Evolutionary conservation across 2,797 vertebrate species (phyloP).

Genomic region (Microctenopoma lineatum): DNA sequence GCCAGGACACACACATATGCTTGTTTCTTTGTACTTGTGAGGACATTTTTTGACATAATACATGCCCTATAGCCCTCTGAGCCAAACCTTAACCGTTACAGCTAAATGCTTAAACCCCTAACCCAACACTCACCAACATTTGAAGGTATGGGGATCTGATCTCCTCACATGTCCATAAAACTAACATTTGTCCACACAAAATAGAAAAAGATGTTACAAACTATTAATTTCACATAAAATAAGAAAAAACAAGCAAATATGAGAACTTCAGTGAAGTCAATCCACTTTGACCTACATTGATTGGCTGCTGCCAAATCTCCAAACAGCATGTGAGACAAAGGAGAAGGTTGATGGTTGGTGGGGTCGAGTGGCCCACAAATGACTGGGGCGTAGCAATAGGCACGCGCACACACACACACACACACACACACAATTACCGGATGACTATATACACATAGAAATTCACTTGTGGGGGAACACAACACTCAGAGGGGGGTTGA

Average conservation of each 20-base stretch:
- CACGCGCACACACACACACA: conserved; percentile 5
- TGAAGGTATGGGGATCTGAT: no score
- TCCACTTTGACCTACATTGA: conserved; percentile 37
- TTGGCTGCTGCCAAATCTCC: conserved; percentile 16
- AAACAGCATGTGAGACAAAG: conserved; percentile 21
- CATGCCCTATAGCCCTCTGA: no score
- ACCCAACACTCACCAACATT: no score
- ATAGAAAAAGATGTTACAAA: not conserved
- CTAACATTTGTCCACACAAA: not conserved
- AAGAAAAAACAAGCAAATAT: not conserved
- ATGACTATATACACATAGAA: conserved; percentile 16
- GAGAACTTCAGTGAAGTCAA: not conserved
- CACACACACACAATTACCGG: conserved; percentile 6
- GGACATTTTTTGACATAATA: no score
- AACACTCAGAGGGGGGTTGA: conserved; percentile 26
- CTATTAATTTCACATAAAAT: conserved; percentile 1
- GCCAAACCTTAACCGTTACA: no score
- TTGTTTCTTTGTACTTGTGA: not conserved
- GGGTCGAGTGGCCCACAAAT: conserved; percentile 16
- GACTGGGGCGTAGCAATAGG: not conserved
- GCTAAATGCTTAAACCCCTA: no score
- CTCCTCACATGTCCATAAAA: no score
- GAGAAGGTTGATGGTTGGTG: not conserved
- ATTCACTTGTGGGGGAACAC: conserved; percentile 10
- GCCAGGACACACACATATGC: conserved; percentile 57